Evolutionary conservation across 1,140 invertebrate genomes (phyloP).

Genomic region (Papilio helenus): DNA sequence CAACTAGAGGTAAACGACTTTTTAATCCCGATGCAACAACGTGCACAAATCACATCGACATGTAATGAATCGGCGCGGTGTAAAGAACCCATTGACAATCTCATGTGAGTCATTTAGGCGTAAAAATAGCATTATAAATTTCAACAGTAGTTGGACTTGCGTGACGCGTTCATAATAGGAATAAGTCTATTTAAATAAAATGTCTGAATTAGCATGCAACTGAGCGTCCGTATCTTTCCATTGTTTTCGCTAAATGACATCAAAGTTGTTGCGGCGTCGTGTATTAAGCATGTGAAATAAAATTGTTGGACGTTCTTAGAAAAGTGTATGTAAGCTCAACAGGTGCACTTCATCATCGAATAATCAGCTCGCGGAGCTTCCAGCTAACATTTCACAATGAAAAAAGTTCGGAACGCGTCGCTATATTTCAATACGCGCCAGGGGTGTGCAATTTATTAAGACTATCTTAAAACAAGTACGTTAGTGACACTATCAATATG

Average conservation of each 20-base stretch:
- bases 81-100: conserved; percentile 64
- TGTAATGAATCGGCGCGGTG: conserved; percentile 53
- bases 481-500: neutral
- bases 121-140: conserved; percentile 79
- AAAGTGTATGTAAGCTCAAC: conserved; percentile 58
- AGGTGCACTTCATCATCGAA: conserved; percentile 62
- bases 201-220: conserved; percentile 74
- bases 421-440: conserved; percentile 13
- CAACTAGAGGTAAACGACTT: conserved; percentile 56
- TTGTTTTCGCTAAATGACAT: conserved; percentile 82
- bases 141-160: conserved; percentile 67
- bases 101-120: conserved; percentile 70
- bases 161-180: conserved; percentile 74
- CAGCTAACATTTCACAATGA: conserved; percentile 29
- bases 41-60: conserved; percentile 48
- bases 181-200: conserved; percentile 82
- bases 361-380: conserved; percentile 45
- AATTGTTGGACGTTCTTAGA: conserved; percentile 72
- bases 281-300: conserved; percentile 80
- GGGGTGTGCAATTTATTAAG: neutral
- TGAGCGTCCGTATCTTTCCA: conserved; percentile 71
- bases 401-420: conserved; percentile 1
- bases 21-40: conserved; percentile 47
- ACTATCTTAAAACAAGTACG: neutral
- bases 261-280: conserved; percentile 77